These are phyloP conservation scores for Fissipunctia ypsillon DNA, from an alignment of 2,888 invertebrate genomes.

Conservation along the genomic window DNA sequence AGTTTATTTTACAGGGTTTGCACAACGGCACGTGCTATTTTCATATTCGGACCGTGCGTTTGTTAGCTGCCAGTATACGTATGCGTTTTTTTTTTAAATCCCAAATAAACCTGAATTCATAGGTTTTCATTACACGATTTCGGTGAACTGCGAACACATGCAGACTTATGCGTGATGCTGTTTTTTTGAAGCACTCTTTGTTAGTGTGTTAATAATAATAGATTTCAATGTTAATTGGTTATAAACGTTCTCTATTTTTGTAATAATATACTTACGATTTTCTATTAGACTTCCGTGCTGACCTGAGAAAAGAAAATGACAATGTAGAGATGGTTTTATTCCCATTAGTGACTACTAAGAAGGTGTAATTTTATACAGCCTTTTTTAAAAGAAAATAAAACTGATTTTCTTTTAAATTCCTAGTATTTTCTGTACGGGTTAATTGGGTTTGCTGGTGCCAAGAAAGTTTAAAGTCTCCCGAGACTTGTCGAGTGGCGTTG, in stretches of 20 bases:
- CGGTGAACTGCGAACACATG: slow-evolving; percentile 34
- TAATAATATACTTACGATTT: slow-evolving; percentile 64
- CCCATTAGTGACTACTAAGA: background rate
- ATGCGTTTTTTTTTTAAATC: slow-evolving; percentile 20
- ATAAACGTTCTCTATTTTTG: slow-evolving; percentile 43
- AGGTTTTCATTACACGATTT: slow-evolving; percentile 23
- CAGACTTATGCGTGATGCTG: slow-evolving; percentile 14
- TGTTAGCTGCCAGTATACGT: slow-evolving; percentile 36
- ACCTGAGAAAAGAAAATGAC: slow-evolving; percentile 64
- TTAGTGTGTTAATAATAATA: slow-evolving; percentile 44
- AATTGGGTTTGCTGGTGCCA: slow-evolving; percentile 42
- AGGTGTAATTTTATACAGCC: slow-evolving; percentile 4
- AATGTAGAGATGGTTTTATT: slow-evolving; percentile 44
- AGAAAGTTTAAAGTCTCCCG: slow-evolving; percentile 39
- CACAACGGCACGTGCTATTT: slow-evolving; percentile 43
- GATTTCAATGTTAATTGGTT: slow-evolving; percentile 41
- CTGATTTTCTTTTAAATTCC: slow-evolving; percentile 28
- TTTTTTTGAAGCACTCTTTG: slow-evolving; percentile 34
- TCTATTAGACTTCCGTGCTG: slow-evolving; percentile 68
- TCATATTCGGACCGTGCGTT: slow-evolving; percentile 51
- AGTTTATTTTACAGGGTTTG: slow-evolving; percentile 49
- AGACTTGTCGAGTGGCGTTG: slow-evolving; percentile 22
- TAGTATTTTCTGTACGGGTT: slow-evolving; percentile 32
- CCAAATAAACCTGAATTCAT: slow-evolving; percentile 7
- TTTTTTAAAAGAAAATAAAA: background rate